phyloP scores from a whole-genome alignment of 2,888 invertebrate species.

The Cabera pusaria region DNA sequence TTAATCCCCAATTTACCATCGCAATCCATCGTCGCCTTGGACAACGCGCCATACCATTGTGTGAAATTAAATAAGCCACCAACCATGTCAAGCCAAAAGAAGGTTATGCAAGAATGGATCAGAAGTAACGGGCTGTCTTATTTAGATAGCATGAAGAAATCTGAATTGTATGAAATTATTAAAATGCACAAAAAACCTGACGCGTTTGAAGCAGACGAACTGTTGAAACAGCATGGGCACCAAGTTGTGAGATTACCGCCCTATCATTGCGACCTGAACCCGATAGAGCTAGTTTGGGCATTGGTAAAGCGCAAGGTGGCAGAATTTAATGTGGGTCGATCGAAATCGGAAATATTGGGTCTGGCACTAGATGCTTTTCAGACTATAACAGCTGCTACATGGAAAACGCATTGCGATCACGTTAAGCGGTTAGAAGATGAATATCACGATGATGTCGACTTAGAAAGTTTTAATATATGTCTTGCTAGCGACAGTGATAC shows the following conservation, averaged over 20 bases:
- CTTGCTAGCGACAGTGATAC: neutral
- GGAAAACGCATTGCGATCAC: neutral
- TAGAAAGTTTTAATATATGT: conserved; percentile 2
- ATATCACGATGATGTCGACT: conserved; percentile 1
- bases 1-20: conserved; percentile 23
- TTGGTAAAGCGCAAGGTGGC: neutral
- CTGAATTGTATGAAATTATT: too few species aligned
- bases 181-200: too few species aligned
- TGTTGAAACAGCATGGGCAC: neutral
- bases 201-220: too few species aligned
- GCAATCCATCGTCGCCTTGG: conserved; percentile 13
- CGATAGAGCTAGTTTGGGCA: neutral
- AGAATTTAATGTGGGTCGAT: too few species aligned
- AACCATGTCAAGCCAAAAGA: too few species aligned
- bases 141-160: too few species aligned
- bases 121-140: too few species aligned
- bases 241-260: neutral
- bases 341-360: neutral
- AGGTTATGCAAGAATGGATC: too few species aligned
- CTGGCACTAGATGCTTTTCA: neutral
- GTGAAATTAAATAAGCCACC: too few species aligned
- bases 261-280: neutral
- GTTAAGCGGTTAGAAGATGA: neutral
- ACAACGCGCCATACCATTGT: neutral
- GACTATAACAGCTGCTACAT: neutral